Evolutionary conservation across 2,888 invertebrate genomes (phyloP).

Genomic region (Spodoptera exigua): DNA sequence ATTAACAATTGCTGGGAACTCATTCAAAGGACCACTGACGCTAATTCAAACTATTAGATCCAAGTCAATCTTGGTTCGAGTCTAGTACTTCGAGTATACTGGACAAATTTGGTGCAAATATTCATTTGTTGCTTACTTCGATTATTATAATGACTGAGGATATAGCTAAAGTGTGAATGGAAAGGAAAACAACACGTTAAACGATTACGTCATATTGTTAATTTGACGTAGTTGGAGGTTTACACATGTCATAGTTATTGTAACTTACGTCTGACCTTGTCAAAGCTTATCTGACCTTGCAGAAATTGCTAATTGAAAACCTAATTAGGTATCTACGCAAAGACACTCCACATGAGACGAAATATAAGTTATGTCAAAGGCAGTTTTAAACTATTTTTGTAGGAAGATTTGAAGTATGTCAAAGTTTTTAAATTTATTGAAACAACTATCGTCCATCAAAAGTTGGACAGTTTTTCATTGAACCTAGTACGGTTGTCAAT

Average conservation of each 20-base stretch:
- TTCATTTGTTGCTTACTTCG: constrained; percentile 19
- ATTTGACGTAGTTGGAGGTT: constrained; percentile 20
- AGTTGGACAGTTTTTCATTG: constrained; percentile 25
- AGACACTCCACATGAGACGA: constrained; percentile 26
- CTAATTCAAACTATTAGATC: constrained; percentile 27
- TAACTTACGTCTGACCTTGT: constrained; percentile 27
- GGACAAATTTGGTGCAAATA: constrained; percentile 18
- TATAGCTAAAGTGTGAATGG: constrained; percentile 19
- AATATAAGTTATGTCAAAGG: constrained; percentile 22
- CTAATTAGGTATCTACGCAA: constrained; percentile 31
- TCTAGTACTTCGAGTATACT: constrained; percentile 13
- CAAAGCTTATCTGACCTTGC: constrained; percentile 37
- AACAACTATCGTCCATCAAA: constrained; percentile 38
- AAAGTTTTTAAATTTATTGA: constrained; percentile 38
- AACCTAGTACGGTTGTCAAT: no score
- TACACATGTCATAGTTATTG: constrained; percentile 21
- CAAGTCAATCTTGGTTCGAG: constrained; percentile 8
- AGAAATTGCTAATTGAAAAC: constrained; percentile 42
- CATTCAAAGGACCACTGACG: constrained; percentile 20
- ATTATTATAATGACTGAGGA: constrained; percentile 15
- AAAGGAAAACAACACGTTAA: constrained; percentile 23
- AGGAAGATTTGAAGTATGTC: constrained; percentile 24
- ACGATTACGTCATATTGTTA: constrained; percentile 10
- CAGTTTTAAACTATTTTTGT: constrained; percentile 36
- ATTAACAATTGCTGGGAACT: constrained; percentile 39